Evolutionary conservation across 2,888 invertebrate species (phyloP), one percentile per base, ranked within the genome.

Genomic region (Rapana venosa): DNA sequence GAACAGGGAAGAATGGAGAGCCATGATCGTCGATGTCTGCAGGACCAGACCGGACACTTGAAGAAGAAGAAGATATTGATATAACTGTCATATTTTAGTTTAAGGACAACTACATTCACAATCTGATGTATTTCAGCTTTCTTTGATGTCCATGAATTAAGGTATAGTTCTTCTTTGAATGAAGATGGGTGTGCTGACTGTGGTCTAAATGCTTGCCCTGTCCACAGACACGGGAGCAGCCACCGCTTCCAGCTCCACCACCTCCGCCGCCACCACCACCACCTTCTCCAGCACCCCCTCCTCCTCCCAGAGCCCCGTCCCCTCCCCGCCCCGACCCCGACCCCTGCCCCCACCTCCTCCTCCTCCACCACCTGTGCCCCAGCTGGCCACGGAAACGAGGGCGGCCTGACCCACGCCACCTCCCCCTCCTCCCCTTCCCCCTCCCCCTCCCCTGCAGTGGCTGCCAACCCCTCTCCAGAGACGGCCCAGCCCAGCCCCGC

Each of bases 211-310:
- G n/a, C n/a, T n/a, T n/a, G n/a, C 61, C 15, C 61, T 61, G 61
- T 61, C 30, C 26, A 2, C 87, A n/a, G 35, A 61, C 32, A 36
- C 87, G 5, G 70, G 32, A 11, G 36, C 87, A 22, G 36, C 87
- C 17, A 36, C 87, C 17, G 36, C 87, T 0, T 66, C 86, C 6
- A 70, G 66, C 17, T 66, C 90, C 32, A n/a, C 70, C 22, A 66
- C 61, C 20, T 86, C 91, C 22, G 83, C 83, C 47, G 74, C 89
- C 36, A 89, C 91, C 13, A 81, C 91, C 26, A 83, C 1, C 79
- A 61, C 90, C 35, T 86, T 88, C 61, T 89, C 90, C 70, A 81
- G 70, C n/a, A 30, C 61, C 74, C 11, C 61, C 20, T 20, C 90
- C 74, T 83, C 90, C 47, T 88, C 91, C 74, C 81, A 74, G 17